Base-by-base conservation (phyloP, 2,888 invertebrate genomes). In the Dusona sp. region DNA sequence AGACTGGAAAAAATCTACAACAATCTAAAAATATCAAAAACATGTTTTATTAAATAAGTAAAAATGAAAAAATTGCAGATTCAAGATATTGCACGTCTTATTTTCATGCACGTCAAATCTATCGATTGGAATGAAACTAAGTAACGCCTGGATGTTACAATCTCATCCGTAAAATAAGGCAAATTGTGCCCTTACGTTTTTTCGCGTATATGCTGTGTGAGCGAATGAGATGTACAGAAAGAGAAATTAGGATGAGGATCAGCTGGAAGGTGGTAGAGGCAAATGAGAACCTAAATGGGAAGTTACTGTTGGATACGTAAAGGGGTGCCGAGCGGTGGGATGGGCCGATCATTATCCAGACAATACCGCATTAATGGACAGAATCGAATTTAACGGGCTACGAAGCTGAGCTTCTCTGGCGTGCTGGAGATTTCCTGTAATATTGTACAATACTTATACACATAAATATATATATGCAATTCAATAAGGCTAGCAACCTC, bases 301-400 rank as follows among this genome's bases (percentile, higher is more conserved):
- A 78, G 78, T 73, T 77, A 68, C 78, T 57, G 57, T 48, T 38
- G 48, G 65, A 72, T 73, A 51, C 25, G 72, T 51, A 77, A 57
- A 65, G 54, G 54, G 48, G 33, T 45, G 72, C 74, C 36, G 70
- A 36, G 75, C 79, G 85, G 82, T 75, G 42, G 85, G 65, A 61
- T 61, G 29, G 83, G 84, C 68, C 89, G 91, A 90, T 91, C 92
- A 92, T 93, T 93, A 93, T 89, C 90, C 89, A 88, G 91, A 92
- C 92, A 93, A 93, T 93, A 90, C 92, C 90, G 91, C 91, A 92
- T 92, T 93, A 93, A 92, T 91, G 92, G 92, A 92, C 93, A 91
- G 92, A 92, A 93, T 93, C 92, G 92, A 93, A 92, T 93, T 93
- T 91, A 92, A 91, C 92, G 90, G 91, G 90, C 89, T 90, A 90